Conservation (phyloP, 1,140 invertebrate species). For the Eurosta solidaginis region DNA sequence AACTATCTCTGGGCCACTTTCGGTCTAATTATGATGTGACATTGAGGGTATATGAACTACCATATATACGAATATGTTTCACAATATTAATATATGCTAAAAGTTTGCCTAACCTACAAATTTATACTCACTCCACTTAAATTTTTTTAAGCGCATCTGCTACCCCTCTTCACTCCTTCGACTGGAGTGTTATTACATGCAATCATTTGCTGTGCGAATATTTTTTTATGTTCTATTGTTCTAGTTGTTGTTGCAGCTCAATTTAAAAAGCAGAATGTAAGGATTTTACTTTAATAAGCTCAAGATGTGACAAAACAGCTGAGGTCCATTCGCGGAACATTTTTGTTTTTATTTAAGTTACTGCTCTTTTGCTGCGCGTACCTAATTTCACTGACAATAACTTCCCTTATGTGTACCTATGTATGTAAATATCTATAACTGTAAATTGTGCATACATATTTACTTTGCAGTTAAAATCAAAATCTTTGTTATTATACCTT, state of each 20-base stretch:
- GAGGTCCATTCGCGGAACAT: too few species aligned
- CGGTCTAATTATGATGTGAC: background rate
- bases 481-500: too few species aligned
- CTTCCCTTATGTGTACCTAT: background rate
- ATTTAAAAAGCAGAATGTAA: conserved; percentile 45
- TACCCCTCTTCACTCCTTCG: background rate
- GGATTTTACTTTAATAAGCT: conserved; percentile 58
- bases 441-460: too few species aligned
- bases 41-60: background rate
- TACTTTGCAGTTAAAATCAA: background rate
- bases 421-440: too few species aligned
- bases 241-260: conserved; percentile 32
- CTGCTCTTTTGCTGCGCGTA: background rate
- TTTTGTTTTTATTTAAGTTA: too few species aligned
- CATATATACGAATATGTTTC: background rate
- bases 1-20: too few species aligned
- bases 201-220: background rate
- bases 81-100: background rate
- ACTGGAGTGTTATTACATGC: background rate
- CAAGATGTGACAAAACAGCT: conserved; percentile 47
- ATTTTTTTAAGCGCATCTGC: background rate
- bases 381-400: background rate
- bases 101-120: too few species aligned
- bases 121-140: background rate
- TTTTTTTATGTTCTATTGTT: background rate